Percentiles rank a stretch among this genome's conserved stretches.
Conservation (phyloP, 2,113 vertebrate genomes). For the Larimichthys crocea region DNA sequence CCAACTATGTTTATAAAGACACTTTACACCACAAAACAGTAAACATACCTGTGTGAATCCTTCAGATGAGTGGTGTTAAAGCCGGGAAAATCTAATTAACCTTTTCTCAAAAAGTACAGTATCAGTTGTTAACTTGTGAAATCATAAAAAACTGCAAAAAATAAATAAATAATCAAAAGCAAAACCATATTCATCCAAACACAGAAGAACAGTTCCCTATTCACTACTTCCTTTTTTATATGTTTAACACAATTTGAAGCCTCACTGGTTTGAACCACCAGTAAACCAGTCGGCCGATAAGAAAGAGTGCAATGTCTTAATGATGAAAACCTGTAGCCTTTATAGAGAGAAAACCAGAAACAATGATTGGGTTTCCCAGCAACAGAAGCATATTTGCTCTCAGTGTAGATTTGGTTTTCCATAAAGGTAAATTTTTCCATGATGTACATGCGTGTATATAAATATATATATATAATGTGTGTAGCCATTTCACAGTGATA, state of each 20-base stretch:
- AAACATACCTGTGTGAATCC: conserved; percentile 20
- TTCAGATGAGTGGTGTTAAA: background rate
- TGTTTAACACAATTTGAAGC: background rate
- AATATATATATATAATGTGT: background rate
- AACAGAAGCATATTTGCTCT: conserved; percentile 3
- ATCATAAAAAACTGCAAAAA: background rate
- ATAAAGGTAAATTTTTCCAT: conserved; percentile 31
- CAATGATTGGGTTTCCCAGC: background rate
- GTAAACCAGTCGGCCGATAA: conserved; percentile 13
- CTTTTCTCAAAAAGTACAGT: background rate
- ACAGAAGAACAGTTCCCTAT: background rate
- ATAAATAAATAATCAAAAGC: conserved; percentile 4
- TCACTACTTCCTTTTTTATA: conserved; percentile 43
- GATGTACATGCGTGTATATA: conserved; percentile 11
- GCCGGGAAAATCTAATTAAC: conserved; percentile 14
- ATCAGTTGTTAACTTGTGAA: background rate
- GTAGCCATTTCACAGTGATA: conserved; percentile 44
- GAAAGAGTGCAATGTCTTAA: conserved; percentile 5
- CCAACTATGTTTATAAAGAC: background rate
- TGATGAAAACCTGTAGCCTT: background rate
- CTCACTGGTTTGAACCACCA: background rate
- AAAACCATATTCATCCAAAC: conserved; percentile 17
- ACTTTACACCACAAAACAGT: conserved; percentile 15
- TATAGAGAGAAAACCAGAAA: conserved; percentile 4
- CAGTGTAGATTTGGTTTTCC: conserved; percentile 7